Evolutionary conservation across 2,113 vertebrate genomes (phyloP).

Genomic region (Ceyx cyanopectus): DNA sequence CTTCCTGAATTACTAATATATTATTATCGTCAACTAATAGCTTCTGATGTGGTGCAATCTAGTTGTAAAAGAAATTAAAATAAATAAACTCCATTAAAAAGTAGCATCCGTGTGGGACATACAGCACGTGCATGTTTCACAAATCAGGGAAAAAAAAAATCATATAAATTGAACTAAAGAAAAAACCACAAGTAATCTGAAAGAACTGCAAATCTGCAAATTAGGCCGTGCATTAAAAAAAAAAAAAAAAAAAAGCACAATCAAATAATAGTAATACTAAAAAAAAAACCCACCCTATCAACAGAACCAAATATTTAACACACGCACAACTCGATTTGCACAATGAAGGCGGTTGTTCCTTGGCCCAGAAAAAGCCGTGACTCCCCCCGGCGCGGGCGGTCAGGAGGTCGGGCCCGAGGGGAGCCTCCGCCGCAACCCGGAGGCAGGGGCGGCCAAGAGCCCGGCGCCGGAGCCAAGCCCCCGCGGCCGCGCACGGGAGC

Average conservation of each 20-base stretch:
- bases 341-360: constrained; percentile 40
- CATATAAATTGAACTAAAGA: constrained; percentile 24
- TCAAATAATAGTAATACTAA: no score
- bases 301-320: neutral
- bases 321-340: neutral
- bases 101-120: neutral
- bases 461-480: neutral
- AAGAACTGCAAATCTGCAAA: constrained; percentile 42
- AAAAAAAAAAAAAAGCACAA: no score
- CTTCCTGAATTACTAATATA: constrained; percentile 8
- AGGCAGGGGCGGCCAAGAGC: neutral
- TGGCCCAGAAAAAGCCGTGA: constrained; percentile 33
- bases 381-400: constrained; percentile 19
- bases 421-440: constrained; percentile 43
- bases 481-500: constrained; percentile 26
- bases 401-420: constrained; percentile 32
- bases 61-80: constrained; percentile 17
- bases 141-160: neutral
- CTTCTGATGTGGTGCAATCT: neutral
- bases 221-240: neutral
- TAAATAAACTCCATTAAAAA: constrained; percentile 17
- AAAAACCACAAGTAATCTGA: neutral
- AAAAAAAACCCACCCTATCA: neutral
- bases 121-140: fast-evolving
- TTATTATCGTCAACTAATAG: neutral